Percentiles rank a stretch among this genome's conserved stretches.
Evolutionary conservation across 2,113 vertebrate genomes (phyloP).

Genomic region (Piaya cayana): DNA sequence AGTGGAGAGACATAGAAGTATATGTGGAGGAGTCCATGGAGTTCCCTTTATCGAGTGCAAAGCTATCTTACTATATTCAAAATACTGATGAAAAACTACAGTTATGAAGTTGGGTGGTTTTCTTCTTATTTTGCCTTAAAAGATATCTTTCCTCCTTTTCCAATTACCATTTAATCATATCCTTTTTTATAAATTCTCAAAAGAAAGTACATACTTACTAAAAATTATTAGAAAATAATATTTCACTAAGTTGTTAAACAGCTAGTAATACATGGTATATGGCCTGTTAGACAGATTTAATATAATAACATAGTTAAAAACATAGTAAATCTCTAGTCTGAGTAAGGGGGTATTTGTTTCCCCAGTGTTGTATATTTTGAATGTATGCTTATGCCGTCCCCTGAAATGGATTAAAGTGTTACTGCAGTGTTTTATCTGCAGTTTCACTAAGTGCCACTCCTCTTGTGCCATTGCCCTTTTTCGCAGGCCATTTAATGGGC

Average conservation of each 20-base stretch:
- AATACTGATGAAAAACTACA: background rate
- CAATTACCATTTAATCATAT: background rate
- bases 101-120: background rate
- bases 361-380: background rate
- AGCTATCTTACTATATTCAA: background rate
- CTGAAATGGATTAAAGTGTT: background rate
- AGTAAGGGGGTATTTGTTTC: background rate
- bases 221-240: background rate
- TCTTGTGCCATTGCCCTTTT: constrained; percentile 43
- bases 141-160: background rate
- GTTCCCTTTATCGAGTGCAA: constrained; percentile 33
- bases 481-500: constrained; percentile 48
- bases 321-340: background rate
- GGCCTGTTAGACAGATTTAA: background rate
- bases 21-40: background rate
- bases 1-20: background rate
- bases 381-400: constrained; percentile 15
- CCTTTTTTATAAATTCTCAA: background rate
- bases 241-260: background rate
- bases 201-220: background rate
- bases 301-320: background rate
- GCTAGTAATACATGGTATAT: background rate
- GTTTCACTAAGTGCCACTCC: constrained; percentile 49
- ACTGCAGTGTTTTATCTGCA: constrained; percentile 61
- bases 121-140: background rate